Conservation (phyloP, 1,140 invertebrate genomes). For the Ceratosolen fusciceps region DNA sequence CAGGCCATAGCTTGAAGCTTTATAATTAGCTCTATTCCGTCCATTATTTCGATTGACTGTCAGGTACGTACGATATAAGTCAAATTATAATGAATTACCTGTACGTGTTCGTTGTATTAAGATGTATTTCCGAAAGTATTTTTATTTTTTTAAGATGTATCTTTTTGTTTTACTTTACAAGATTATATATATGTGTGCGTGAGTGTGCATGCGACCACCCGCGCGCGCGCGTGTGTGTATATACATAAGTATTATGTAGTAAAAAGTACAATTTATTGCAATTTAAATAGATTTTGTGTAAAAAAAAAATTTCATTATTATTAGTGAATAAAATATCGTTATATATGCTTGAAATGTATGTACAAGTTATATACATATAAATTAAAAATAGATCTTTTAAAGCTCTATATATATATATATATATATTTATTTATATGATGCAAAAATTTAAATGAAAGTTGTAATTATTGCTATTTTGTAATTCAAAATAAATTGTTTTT, state of each 20-base stretch:
- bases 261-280: slow-evolving; percentile 40
- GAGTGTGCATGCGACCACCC: too few species aligned
- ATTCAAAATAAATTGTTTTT: too few species aligned
- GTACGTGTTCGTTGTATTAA: slow-evolving; percentile 44
- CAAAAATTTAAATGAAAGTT: too few species aligned
- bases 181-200: slow-evolving; percentile 27
- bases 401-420: too few species aligned
- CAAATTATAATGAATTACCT: slow-evolving; percentile 44
- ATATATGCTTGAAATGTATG: slow-evolving; percentile 32
- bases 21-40: slow-evolving; percentile 49
- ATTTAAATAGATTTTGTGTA: slow-evolving; percentile 13
- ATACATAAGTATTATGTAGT: slow-evolving; percentile 38
- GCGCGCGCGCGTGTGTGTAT: too few species aligned
- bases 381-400: too few species aligned
- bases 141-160: slow-evolving; percentile 39
- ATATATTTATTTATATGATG: too few species aligned
- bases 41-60: slow-evolving; percentile 36
- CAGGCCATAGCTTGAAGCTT: slow-evolving; percentile 10
- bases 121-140: slow-evolving; percentile 24
- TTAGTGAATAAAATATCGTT: slow-evolving; percentile 15
- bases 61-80: slow-evolving; percentile 28
- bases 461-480: too few species aligned
- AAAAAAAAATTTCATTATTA: slow-evolving; percentile 25
- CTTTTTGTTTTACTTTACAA: neutral
- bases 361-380: too few species aligned